Percentiles rank a stretch among this genome's conserved stretches.
phyloP scores from a whole-genome alignment of 1,140 invertebrate genomes.

The Choristoneura fumiferana region DNA sequence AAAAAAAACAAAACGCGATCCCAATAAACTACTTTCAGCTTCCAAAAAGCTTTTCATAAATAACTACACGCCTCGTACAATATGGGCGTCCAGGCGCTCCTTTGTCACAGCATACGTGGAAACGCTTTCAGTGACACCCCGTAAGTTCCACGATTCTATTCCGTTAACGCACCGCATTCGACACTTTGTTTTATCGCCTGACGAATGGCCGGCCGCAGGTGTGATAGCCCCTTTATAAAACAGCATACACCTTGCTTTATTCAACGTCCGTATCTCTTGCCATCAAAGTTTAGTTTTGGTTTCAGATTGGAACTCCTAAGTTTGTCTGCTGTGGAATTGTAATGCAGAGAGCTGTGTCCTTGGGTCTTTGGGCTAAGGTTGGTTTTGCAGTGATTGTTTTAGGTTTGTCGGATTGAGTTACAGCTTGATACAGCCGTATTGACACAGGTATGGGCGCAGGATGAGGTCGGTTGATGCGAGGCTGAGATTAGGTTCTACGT shows the following conservation, averaged over 20 bases:
- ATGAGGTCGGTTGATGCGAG: not conserved
- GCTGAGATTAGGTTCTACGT: slow-evolving; percentile 1
- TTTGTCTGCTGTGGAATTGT: not conserved
- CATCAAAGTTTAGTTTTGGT: not conserved
- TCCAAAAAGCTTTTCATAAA: too few species aligned
- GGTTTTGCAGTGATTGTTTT: not conserved
- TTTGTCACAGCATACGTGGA: slow-evolving; percentile 1
- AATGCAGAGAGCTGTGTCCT: too few species aligned
- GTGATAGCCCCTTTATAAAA: slow-evolving; percentile 2
- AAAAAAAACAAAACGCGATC: too few species aligned
- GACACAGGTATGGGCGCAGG: not conserved
- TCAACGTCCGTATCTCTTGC: not conserved
- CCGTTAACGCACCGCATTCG: slow-evolving; percentile 6
- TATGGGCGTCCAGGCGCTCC: not conserved
- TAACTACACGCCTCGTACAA: not conserved
- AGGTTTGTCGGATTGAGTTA: not conserved
- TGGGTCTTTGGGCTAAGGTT: not conserved
- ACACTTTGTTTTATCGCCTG: slow-evolving; percentile 17
- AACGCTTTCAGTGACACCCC: slow-evolving; percentile 8
- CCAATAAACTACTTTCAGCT: too few species aligned
- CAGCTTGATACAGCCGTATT: slow-evolving; percentile 1
- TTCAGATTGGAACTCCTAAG: not conserved
- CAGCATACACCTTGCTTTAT: not conserved
- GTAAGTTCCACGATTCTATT: not conserved
- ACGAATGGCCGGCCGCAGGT: slow-evolving; percentile 12